Conservation (phyloP, 2,888 invertebrate species). For the Sinohyriopsis cumingii region DNA sequence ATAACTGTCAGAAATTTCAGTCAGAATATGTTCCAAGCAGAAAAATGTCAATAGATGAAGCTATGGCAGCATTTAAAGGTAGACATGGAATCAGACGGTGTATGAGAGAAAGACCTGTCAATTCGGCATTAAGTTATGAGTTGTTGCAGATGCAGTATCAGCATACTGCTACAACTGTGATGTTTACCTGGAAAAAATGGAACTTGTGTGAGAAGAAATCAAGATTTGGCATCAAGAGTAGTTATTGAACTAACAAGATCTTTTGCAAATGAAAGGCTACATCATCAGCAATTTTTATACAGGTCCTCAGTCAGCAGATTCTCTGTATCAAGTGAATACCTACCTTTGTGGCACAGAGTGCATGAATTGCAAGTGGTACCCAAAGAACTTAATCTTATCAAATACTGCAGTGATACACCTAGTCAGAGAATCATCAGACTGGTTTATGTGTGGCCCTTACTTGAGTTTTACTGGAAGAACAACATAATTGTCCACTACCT, state of each 20-base stretch:
- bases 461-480: too few species aligned
- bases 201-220: background rate
- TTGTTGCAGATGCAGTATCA: background rate
- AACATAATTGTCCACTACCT: too few species aligned
- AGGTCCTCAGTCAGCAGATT: too few species aligned
- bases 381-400: too few species aligned
- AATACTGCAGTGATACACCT: too few species aligned
- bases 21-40: too few species aligned
- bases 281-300: too few species aligned
- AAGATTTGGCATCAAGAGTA: constrained; percentile 1
- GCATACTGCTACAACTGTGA: background rate
- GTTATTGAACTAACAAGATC: background rate
- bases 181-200: constrained; percentile 6
- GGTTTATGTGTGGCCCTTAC: too few species aligned
- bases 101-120: constrained; percentile 14
- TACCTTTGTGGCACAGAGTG: too few species aligned
- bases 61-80: background rate
- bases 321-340: too few species aligned
- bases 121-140: constrained; percentile 13
- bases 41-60: background rate
- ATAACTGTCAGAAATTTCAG: background rate
- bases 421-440: too few species aligned
- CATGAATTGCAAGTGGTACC: too few species aligned
- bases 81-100: constrained; percentile 3
- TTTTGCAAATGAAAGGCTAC: constrained; percentile 1